Evolutionary conservation across 2,797 vertebrate genomes (phyloP).

Genomic region (Onychomys torridus): DNA sequence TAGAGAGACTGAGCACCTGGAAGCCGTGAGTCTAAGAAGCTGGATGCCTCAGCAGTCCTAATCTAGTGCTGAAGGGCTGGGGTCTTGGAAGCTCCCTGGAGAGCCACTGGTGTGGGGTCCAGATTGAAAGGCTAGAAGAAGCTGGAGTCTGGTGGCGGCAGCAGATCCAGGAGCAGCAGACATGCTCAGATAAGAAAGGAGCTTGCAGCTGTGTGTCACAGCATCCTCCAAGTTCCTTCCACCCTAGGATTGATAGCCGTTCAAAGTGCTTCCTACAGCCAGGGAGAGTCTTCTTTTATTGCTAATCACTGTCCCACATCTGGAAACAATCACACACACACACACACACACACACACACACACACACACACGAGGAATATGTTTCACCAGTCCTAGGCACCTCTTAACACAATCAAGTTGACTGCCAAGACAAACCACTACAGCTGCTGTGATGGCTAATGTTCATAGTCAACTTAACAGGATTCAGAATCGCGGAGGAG

Average conservation of each 20-base stretch:
- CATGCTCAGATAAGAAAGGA: background rate
- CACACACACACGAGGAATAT: background rate
- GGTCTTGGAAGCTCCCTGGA: too few relatives aligned
- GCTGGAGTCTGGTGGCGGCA: too few relatives aligned
- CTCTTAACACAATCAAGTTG: background rate
- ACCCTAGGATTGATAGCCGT: too few relatives aligned
- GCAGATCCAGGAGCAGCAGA: background rate
- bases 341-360: background rate
- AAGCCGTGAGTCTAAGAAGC: background rate
- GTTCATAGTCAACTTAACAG: background rate
- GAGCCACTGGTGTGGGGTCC: background rate
- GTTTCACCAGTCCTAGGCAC: background rate
- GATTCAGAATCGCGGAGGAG: background rate
- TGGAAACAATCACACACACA: background rate
- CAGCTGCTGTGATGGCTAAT: background rate
- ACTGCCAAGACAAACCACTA: background rate
- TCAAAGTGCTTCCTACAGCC: background rate
- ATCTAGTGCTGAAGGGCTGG: background rate
- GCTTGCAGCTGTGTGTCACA: background rate
- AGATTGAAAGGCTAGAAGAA: background rate
- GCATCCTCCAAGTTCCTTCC: background rate
- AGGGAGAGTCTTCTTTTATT: background rate
- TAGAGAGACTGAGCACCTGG: background rate
- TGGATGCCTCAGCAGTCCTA: background rate
- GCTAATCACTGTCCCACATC: background rate